phyloP scores from a whole-genome alignment of 2,113 vertebrate genomes.

The Zapus hudsonius region DNA sequence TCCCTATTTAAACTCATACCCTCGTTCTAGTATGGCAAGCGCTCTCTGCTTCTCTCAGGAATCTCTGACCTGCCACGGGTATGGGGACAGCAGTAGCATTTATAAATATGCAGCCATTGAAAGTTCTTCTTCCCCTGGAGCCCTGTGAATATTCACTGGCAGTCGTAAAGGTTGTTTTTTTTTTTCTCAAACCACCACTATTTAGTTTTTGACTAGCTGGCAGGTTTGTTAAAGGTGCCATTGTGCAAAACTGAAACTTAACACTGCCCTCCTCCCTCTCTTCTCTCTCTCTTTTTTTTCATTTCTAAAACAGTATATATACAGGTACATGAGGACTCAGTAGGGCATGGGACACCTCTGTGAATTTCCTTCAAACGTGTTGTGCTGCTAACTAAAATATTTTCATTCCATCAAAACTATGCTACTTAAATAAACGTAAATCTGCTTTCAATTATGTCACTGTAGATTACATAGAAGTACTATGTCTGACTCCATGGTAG shows the following conservation, averaged over 20 bases:
- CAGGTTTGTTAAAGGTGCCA: slow-evolving; percentile 69
- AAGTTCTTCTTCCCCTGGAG: slow-evolving; percentile 58
- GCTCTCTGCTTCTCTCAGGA: slow-evolving; percentile 9
- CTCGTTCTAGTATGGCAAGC: slow-evolving; percentile 14
- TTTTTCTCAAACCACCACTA: slow-evolving; percentile 36
- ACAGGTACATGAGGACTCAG: slow-evolving; percentile 27
- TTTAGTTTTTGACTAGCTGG: slow-evolving; percentile 76
- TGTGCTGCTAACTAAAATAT: slow-evolving; percentile 61
- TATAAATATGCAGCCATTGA: slow-evolving; percentile 68
- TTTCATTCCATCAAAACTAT: slow-evolving; percentile 59
- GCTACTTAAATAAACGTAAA: slow-evolving; percentile 70
- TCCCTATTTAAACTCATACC: background rate
- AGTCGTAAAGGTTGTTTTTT: slow-evolving; percentile 48
- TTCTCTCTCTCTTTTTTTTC: background rate
- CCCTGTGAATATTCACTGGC: slow-evolving; percentile 67
- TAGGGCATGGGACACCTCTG: background rate
- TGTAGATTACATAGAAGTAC: slow-evolving; percentile 31
- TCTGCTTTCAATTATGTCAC: slow-evolving; percentile 60
- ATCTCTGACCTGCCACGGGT: background rate
- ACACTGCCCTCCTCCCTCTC: background rate
- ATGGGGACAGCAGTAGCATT: slow-evolving; percentile 65
- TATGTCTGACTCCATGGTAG: slow-evolving; percentile 48
- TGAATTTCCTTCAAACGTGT: slow-evolving; percentile 61
- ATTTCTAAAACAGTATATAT: slow-evolving; percentile 44
- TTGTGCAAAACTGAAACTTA: slow-evolving; percentile 44